phyloP scores from a whole-genome alignment of 23 tunicate genomes.

The Aplidium turbinatum region DNA sequence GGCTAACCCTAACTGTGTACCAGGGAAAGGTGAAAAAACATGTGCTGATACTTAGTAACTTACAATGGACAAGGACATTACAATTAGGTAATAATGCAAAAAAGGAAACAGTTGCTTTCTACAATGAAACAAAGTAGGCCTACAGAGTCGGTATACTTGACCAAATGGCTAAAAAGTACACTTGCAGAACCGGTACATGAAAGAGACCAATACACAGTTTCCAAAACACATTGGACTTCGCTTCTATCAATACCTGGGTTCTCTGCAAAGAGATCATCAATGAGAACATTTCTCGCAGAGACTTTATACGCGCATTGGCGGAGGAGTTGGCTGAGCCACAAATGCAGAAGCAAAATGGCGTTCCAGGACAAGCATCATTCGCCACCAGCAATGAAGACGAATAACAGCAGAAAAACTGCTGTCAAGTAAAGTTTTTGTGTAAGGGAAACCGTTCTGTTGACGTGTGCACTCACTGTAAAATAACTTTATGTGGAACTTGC shows the following conservation, averaged over 20 bases:
- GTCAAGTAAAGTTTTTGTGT: neutral
- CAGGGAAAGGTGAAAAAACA: constrained; percentile 17
- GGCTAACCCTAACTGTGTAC: constrained; percentile 9
- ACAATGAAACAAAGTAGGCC: constrained; percentile 12
- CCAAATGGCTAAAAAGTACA: constrained; percentile 1
- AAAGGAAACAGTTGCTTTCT: neutral
- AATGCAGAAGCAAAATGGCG: neutral
- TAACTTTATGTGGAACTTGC: constrained; percentile 13
- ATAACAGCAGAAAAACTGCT: neutral
- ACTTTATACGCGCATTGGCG: constrained; percentile 2
- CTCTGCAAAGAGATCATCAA: constrained; percentile 12
- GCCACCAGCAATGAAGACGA: neutral
- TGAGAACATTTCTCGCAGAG: constrained; percentile 10
- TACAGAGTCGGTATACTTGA: neutral
- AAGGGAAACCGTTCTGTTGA: constrained; percentile 8
- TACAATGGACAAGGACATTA: constrained; percentile 18
- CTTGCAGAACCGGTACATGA: neutral
- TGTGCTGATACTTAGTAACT: constrained; percentile 9
- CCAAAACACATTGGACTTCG: constrained; percentile 4
- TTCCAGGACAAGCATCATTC: constrained; percentile 11
- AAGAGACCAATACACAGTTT: constrained; percentile 6
- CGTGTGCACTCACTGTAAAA: constrained; percentile 8
- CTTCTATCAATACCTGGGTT: constrained; percentile 4
- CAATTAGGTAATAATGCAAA: constrained; percentile 3
- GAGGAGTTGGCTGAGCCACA: constrained; percentile 13